Percentiles rank a stretch among this genome's conserved stretches.
phyloP scores from a whole-genome alignment of 2,888 invertebrate species.

The Patella pellucida region DNA sequence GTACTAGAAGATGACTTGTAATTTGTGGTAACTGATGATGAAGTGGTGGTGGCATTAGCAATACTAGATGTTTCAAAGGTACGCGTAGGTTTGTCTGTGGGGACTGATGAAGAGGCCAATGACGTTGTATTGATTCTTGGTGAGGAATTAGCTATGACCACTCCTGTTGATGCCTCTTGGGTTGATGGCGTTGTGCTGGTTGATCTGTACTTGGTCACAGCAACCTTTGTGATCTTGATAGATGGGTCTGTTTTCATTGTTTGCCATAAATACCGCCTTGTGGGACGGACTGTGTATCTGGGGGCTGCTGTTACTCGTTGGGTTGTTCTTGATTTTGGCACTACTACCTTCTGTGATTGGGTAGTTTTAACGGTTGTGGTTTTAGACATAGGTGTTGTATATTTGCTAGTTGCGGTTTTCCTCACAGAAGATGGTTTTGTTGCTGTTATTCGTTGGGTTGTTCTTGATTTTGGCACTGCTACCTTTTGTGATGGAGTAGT shows the following conservation, averaged over 20 bases:
- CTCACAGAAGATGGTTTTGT: conserved; percentile 10
- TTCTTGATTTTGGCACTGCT: conserved; percentile 15
- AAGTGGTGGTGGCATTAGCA: neutral
- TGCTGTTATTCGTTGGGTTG: conserved; percentile 13
- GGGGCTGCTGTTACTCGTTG: neutral
- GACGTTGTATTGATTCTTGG: neutral
- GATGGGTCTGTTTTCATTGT: conserved; percentile 11
- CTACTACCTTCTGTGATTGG: conserved; percentile 17
- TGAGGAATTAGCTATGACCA: neutral
- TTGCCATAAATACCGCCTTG: conserved; percentile 17
- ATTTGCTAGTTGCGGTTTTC: neutral
- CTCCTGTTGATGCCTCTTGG: neutral
- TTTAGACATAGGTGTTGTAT: neutral
- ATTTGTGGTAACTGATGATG: neutral
- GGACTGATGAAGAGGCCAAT: neutral
- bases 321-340: conserved; percentile 5
- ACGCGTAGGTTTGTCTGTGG: neutral
- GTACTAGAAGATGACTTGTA: neutral
- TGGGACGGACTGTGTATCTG: neutral
- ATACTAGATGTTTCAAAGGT: neutral
- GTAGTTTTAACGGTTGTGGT: neutral
- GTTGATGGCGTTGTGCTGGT: neutral
- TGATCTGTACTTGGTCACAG: neutral
- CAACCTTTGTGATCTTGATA: neutral
- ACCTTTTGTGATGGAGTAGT: conserved; percentile 16